Base-by-base conservation (phyloP, 1,140 invertebrate genomes). In the Plutomurus gul region DNA sequence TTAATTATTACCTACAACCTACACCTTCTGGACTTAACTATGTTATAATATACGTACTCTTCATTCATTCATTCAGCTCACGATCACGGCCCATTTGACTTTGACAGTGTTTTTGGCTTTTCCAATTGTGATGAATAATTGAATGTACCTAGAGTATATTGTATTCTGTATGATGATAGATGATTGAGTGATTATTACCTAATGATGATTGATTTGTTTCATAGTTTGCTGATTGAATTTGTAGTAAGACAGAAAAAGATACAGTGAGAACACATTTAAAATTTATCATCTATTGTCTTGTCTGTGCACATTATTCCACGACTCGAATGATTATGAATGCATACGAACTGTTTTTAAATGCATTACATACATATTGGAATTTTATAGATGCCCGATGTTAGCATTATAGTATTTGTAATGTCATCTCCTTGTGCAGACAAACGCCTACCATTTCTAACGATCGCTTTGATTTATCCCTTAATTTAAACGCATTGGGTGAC, bases 191-290 rank as follows among this genome's bases (percentile, higher is more conserved):
- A 65, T 65, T 65, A 65, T 65, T 65, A 65, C 56, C 56, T 65
- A 65, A 65, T 65, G 56, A 65, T 65, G 56, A 33, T 65, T 65
- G 56, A 65, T 65, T 65, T 65, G 56, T 65, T 65, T 65, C 56
- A 65, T 65, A 65, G 56, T 65, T 65, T 65, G 56, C 56, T 65
- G 56, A 65, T 65, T 65, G 56, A 65, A 65, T 65, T 65, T 65
- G 56, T 65, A 65, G 56, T 65, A 65, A 65, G 56, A 65, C 56
- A 65, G 56, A 65, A 65, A 65, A 65, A 65, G 56, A 65, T 65
- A 65, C 56, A 65, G 56, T 65, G 56, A 65, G 56, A 65, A 65
- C 56, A 65, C 56, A 65, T 65, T 65, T 65, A 65, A 65, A 65
- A 65, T 33, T 65, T 65, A 65, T 18, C 18, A 8, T 22, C 20